A percentile compares a stretch with the other conserved stretches of the same genome.
Evolutionary conservation across 2,888 invertebrate genomes (phyloP).

Genomic region (Bursaphelenchus okinawaensis): DNA sequence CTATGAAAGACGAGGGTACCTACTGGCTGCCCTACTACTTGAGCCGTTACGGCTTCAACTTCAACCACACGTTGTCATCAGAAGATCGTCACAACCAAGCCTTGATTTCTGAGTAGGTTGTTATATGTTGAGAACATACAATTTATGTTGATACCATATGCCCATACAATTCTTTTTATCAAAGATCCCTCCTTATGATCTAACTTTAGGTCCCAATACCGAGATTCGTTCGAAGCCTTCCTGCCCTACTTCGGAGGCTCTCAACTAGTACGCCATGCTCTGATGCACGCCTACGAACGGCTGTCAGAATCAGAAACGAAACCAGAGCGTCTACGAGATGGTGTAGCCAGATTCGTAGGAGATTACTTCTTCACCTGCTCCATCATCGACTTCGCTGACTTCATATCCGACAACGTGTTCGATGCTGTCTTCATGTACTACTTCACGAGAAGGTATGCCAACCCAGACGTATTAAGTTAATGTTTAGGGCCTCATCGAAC

Average conservation of each 20-base stretch:
- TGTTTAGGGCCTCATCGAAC: slow-evolving; percentile 66
- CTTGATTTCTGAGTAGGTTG: slow-evolving; percentile 23
- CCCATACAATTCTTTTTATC: no score
- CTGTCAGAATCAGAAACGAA: slow-evolving; percentile 34
- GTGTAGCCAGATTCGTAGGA: slow-evolving; percentile 68
- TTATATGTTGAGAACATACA: no score
- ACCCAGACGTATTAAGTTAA: no score
- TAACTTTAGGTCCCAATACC: slow-evolving; percentile 40
- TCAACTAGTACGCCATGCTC: slow-evolving; percentile 44
- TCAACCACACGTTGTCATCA: slow-evolving; percentile 52
- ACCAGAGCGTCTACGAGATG: slow-evolving; percentile 35
- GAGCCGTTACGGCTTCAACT: slow-evolving; percentile 48
- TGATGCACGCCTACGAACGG: slow-evolving; percentile 52
- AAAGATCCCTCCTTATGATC: neutral
- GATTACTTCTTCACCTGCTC: slow-evolving; percentile 91
- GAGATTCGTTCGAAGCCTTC: slow-evolving; percentile 47
- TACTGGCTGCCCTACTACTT: slow-evolving; percentile 58
- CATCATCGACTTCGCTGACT: slow-evolving; percentile 62
- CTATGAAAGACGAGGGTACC: slow-evolving; percentile 83
- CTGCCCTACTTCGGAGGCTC: slow-evolving; percentile 55
- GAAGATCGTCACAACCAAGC: slow-evolving; percentile 49
- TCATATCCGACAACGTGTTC: slow-evolving; percentile 46
- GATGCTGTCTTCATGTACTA: slow-evolving; percentile 56
- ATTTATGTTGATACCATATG: no score
- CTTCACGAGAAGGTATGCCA: slow-evolving; percentile 51